phyloP scores from a whole-genome alignment of 2,888 invertebrate species.

The Andrena flavipes region DNA sequence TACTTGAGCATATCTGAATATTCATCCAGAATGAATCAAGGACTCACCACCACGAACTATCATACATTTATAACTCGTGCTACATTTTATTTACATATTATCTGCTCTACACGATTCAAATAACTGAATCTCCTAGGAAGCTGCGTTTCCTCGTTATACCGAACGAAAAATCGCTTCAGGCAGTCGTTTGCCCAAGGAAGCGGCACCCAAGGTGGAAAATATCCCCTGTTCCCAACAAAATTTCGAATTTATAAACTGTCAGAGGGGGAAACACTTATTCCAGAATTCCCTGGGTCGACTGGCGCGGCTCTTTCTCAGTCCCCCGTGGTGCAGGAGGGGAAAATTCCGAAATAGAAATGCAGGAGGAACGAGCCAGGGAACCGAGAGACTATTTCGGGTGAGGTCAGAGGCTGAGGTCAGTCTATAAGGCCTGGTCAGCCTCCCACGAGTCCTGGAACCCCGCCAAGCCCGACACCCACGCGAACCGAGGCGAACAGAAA shows the following conservation, averaged over 20 bases:
- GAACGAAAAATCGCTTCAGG: background rate
- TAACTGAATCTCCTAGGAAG: background rate
- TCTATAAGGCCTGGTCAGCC: constrained; percentile 84
- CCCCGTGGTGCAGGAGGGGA: constrained; percentile 63
- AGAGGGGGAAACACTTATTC: constrained; percentile 45
- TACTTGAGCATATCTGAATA: background rate
- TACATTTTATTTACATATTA: background rate
- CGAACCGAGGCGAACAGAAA: constrained; percentile 63
- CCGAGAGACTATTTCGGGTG: constrained; percentile 82
- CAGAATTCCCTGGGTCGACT: constrained; percentile 55
- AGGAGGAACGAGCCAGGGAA: constrained; percentile 70
- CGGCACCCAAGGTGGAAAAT: background rate
- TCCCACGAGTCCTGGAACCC: constrained; percentile 83
- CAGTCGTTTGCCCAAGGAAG: background rate
- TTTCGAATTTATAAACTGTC: constrained; percentile 19
- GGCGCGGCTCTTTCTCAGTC: constrained; percentile 32
- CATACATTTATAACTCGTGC: background rate
- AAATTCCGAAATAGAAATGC: constrained; percentile 77
- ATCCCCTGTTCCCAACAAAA: background rate
- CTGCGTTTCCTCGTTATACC: background rate
- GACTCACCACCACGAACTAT: background rate
- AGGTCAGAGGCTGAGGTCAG: constrained; percentile 85
- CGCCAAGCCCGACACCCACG: constrained; percentile 77
- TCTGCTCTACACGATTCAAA: too few species aligned
- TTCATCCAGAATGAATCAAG: background rate